A percentile compares a stretch with the other conserved stretches of the same genome.
Evolutionary conservation across 2,797 vertebrate genomes (phyloP).

Genomic region (Esox lucius): DNA sequence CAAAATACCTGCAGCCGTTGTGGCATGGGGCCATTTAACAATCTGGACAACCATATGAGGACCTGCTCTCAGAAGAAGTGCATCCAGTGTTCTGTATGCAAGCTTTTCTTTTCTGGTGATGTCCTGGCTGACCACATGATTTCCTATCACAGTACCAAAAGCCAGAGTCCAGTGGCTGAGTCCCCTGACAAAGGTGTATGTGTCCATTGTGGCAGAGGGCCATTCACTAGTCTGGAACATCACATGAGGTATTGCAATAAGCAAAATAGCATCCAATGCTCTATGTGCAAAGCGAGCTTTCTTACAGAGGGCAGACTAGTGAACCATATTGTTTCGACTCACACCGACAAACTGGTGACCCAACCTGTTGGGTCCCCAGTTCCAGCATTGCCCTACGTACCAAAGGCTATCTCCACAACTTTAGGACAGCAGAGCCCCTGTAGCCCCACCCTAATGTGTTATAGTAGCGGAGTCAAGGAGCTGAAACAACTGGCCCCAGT

Average conservation of each 20-base stretch:
- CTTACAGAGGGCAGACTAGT: slow-evolving; percentile 47
- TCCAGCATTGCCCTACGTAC: background rate
- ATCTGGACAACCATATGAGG: slow-evolving; percentile 55
- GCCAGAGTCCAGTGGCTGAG: background rate
- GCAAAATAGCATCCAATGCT: slow-evolving; percentile 54
- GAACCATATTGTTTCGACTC: slow-evolving; percentile 53
- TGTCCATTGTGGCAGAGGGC: slow-evolving; percentile 8
- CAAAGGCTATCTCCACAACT: background rate
- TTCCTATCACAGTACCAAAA: background rate
- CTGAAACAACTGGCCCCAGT: background rate
- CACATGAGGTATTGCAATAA: slow-evolving; percentile 7
- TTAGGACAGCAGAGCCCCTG: background rate
- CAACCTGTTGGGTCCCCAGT: background rate
- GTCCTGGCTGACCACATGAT: slow-evolving; percentile 52
- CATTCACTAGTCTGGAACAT: background rate
- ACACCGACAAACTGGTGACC: slow-evolving; percentile 45
- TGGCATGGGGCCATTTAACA: slow-evolving; percentile 57
- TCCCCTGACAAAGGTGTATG: background rate
- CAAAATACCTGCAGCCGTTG: slow-evolving; percentile 41
- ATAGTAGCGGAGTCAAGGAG: background rate
- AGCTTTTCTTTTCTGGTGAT: slow-evolving; percentile 41
- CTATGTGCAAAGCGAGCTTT: slow-evolving; percentile 64
- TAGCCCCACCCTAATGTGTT: background rate
- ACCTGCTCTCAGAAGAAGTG: slow-evolving; percentile 47
- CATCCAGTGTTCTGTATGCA: slow-evolving; percentile 57